phyloP scores from a whole-genome alignment of 2,797 vertebrate species.

The Threskiornis aethiopicus region DNA sequence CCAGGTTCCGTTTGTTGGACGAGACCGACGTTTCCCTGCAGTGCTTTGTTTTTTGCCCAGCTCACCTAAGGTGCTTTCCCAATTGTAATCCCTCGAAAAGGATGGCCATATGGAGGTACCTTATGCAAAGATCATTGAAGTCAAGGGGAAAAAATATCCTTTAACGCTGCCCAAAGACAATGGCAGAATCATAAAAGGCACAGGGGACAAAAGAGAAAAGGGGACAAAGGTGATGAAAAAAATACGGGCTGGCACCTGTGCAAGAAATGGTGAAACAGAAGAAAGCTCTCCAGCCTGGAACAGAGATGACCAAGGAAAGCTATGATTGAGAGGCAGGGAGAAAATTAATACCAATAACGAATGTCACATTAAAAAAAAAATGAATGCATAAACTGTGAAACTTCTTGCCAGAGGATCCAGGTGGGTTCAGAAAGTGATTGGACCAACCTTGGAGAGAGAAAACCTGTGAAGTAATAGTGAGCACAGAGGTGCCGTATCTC shows the following conservation, averaged over 20 bases:
- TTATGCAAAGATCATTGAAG: not conserved
- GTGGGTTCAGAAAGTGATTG: not conserved
- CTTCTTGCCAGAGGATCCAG: not conserved
- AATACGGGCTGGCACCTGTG: not conserved
- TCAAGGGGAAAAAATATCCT: not conserved
- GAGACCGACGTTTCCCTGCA: rapidly evolving
- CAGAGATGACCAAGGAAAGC: not conserved
- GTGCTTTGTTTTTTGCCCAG: not conserved
- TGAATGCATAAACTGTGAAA: not conserved
- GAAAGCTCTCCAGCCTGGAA: not conserved
- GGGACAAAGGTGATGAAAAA: not conserved
- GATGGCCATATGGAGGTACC: not conserved
- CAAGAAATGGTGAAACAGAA: not conserved
- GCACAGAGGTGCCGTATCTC: not conserved
- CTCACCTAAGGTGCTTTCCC: not conserved
- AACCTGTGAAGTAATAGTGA: not conserved
- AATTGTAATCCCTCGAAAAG: not conserved
- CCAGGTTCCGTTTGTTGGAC: not conserved
- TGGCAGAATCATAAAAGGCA: not conserved
- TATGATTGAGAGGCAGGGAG: not conserved
- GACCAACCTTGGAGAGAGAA: not conserved
- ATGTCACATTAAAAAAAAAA: not conserved
- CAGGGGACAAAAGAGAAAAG: not conserved
- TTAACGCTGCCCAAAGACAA: not conserved
- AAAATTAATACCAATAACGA: not conserved